Percentiles rank a stretch among this genome's conserved stretches.
Evolutionary conservation across 2,888 invertebrate species (phyloP).

Genomic region (Metacarcinus magister): DNA sequence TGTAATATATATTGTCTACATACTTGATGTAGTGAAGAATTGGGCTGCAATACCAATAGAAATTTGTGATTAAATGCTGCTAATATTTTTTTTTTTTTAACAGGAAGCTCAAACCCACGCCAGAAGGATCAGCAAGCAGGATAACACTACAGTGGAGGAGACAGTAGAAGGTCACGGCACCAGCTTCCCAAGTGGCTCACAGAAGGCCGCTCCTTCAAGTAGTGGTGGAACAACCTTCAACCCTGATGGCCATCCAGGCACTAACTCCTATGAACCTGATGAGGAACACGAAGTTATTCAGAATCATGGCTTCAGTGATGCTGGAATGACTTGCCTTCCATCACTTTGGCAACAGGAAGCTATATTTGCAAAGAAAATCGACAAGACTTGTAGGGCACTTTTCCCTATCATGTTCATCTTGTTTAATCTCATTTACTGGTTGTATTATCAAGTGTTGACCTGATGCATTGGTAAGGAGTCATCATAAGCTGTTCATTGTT

Average conservation of each 20-base stretch:
- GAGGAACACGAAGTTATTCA: not conserved
- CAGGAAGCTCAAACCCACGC: not conserved
- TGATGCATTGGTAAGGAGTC: not conserved
- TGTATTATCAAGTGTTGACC: slow-evolving; percentile 83
- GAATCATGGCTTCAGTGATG: not conserved
- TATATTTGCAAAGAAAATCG: slow-evolving; percentile 82
- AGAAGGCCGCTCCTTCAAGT: not conserved
- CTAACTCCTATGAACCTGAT: slow-evolving; percentile 6
- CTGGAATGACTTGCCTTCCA: slow-evolving; percentile 57
- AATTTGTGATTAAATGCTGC: not conserved
- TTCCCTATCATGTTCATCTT: slow-evolving; percentile 83
- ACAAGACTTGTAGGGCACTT: slow-evolving; percentile 83
- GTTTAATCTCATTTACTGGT: slow-evolving; percentile 84
- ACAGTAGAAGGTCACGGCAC: not conserved
- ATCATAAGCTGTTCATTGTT: not conserved
- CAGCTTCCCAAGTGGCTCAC: not conserved
- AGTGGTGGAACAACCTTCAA: not conserved
- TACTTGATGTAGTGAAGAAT: not conserved
- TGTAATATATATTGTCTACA: not conserved
- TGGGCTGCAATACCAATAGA: no score
- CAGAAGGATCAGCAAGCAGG: not conserved
- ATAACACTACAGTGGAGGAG: not conserved
- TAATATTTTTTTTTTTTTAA: not conserved
- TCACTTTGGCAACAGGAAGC: slow-evolving; percentile 65
- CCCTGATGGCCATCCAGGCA: not conserved